phyloP scores from a whole-genome alignment of 2,888 invertebrate species.

The Pinctada fucata region DNA sequence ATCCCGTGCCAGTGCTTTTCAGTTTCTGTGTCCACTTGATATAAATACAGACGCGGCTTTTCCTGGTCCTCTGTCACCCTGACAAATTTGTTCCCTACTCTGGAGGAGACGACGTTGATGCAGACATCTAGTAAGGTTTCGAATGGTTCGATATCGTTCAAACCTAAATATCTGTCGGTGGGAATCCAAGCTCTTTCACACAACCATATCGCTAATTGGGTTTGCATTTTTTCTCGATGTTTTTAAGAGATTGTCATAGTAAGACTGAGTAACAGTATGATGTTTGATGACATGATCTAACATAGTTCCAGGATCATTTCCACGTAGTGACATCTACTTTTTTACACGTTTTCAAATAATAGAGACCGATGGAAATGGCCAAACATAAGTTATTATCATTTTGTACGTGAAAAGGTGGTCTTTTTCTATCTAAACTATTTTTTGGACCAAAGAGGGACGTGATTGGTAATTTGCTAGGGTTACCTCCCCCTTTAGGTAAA shows the following conservation, averaged over 20 bases:
- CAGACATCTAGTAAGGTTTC: too few species aligned
- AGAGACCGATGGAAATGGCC: background rate
- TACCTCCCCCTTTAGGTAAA: slow-evolving; percentile 15
- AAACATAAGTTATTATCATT: slow-evolving; percentile 26
- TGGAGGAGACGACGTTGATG: too few species aligned
- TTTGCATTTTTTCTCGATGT: background rate
- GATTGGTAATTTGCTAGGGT: background rate
- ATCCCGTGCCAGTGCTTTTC: too few species aligned
- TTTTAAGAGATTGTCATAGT: slow-evolving; percentile 3
- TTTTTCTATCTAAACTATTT: slow-evolving; percentile 29
- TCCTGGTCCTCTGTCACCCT: too few species aligned
- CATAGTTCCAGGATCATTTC: too few species aligned
- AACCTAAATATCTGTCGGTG: background rate
- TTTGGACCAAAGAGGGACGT: slow-evolving; percentile 15
- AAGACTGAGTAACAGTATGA: too few species aligned
- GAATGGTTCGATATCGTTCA: too few species aligned
- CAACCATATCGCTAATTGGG: background rate
- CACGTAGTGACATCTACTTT: too few species aligned
- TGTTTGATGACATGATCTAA: too few species aligned
- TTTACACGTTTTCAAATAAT: background rate
- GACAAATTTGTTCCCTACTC: too few species aligned
- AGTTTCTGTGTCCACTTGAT: too few species aligned
- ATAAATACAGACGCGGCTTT: too few species aligned
- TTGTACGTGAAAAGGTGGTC: slow-evolving; percentile 22
- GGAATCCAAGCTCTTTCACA: slow-evolving; percentile 9